These are phyloP conservation scores for Galendromus occidentalis DNA, from an alignment of 1,140 invertebrate species.

Conservation along the genomic window DNA sequence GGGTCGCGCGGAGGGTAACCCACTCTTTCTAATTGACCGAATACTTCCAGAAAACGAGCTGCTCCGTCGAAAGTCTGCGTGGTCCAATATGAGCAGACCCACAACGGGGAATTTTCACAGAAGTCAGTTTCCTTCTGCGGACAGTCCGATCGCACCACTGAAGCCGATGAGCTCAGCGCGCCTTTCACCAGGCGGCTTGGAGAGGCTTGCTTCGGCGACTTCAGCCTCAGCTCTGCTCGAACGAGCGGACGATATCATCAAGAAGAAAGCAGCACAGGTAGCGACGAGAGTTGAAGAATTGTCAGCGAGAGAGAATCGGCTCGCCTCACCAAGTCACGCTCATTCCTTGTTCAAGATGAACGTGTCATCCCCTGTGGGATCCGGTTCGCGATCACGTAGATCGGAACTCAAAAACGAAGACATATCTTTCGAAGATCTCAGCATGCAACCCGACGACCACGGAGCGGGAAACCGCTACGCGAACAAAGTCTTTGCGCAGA, in stretches of 20 bases:
- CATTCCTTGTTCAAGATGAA: too few relatives aligned
- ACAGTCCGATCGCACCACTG: not conserved
- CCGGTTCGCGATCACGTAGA: too few relatives aligned
- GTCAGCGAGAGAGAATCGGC: too few relatives aligned
- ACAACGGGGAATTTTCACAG: not conserved
- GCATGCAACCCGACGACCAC: not conserved
- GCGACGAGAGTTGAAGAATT: too few relatives aligned
- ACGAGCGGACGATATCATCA: not conserved
- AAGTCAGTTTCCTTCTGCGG: not conserved
- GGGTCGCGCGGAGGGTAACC: too few relatives aligned
- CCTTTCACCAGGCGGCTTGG: too few relatives aligned
- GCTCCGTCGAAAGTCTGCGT: not conserved
- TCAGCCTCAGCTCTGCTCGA: not conserved
- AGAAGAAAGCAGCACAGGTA: constrained; percentile 1
- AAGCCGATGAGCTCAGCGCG: not conserved
- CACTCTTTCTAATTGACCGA: too few relatives aligned
- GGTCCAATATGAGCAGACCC: not conserved
- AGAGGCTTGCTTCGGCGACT: not conserved
- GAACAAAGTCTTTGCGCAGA: not conserved
- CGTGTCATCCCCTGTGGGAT: too few relatives aligned
- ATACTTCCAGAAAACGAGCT: not conserved
- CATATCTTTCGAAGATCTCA: not conserved
- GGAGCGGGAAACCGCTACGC: not conserved
- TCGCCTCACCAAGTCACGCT: too few relatives aligned
- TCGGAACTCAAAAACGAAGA: not conserved